Conservation (phyloP, 2,113 vertebrate genomes). For the Pan troglodytes region NHGRI_mPanTro3-v2.1_pri NC_072421.2:28248501-28249000, state of each 20-base stretch:
- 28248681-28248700: not conserved
- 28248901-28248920: constrained; percentile 49
- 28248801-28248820: not conserved
- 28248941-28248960: constrained; percentile 35
- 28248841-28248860: constrained; percentile 16
- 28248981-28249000: constrained; percentile 33
- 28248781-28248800: not conserved
- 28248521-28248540: not conserved
- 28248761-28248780: constrained; percentile 42
- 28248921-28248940: constrained; percentile 2
- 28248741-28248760: constrained; percentile 23
- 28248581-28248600: constrained; percentile 26
- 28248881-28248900: constrained; percentile 47
- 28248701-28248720: not conserved
- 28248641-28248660: constrained; percentile 5
- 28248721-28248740: not conserved
- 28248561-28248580: not conserved
- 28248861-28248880: not conserved
- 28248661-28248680: not conserved
- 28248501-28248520: not conserved
- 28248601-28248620: not conserved
- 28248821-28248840: not conserved
- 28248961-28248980: constrained; percentile 35
- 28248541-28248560: constrained; percentile 36
- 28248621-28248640: constrained; percentile 8